These are phyloP conservation scores for Acrossocheilus wenchowensis DNA, from an alignment of 2,797 vertebrate species.

Conservation along the genomic window DNA sequence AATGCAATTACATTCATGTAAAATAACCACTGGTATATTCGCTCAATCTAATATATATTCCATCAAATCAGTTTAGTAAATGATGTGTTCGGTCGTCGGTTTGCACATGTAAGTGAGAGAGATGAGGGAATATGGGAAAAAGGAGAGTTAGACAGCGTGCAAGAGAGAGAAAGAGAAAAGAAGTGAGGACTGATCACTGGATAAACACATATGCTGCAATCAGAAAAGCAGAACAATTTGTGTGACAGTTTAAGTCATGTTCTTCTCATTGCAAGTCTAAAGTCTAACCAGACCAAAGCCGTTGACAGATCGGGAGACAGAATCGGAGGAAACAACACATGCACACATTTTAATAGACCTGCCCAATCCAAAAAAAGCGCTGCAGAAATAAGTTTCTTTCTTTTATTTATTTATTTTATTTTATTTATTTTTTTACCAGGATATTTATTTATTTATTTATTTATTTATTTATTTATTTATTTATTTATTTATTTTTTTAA, in stretches of 20 bases:
- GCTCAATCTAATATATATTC: neutral
- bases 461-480: neutral
- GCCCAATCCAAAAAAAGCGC: neutral
- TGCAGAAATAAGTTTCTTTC: neutral
- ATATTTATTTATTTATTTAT: neutral
- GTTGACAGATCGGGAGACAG: neutral
- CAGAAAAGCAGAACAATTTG: neutral
- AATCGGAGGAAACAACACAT: neutral
- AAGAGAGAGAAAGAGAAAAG: constrained; percentile 13
- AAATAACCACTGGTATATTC: constrained; percentile 26
- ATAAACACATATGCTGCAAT: neutral
- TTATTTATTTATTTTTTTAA: neutral
- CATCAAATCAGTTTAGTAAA: constrained; percentile 15
- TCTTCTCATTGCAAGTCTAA: constrained; percentile 5
- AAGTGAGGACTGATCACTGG: neutral
- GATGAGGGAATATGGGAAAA: constrained; percentile 9
- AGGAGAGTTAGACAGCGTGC: neutral
- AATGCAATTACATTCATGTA: constrained; percentile 31
- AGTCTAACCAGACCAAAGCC: neutral
- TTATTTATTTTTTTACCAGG: too few species aligned
- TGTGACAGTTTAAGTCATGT: constrained; percentile 6
- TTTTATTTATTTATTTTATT: too few species aligned
- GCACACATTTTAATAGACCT: neutral
- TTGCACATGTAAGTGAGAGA: constrained; percentile 22
- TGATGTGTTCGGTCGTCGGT: neutral